Base-by-base conservation (phyloP, 30 jellyfish, hydroid and myxozoan genomes). In the Aurelia aurita complex sp. Pacific region DNA sequence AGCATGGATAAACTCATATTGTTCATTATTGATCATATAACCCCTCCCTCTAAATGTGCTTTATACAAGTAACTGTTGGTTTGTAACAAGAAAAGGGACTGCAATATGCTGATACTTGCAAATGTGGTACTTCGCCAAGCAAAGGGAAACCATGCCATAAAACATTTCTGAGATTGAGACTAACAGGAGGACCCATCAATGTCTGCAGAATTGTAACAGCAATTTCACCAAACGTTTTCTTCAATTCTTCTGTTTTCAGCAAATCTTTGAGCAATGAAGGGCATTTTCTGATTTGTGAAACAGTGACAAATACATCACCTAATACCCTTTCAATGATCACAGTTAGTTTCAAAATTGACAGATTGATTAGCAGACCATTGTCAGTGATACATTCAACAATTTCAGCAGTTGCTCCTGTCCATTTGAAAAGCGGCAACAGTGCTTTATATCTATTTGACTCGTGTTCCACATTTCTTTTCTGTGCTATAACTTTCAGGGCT, bases 61-160 rank as follows among this genome's bases (percentile, higher is more conserved):
- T 46, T 46, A 0, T 46, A 46, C 57, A 46, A 0, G 57, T 4
- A 6, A 43, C 11, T 6, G 5, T 43, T 43, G 54, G 5, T 43
- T 6, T 1, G 54, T 43, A 43, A 43, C 12, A 1, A 6, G 54
- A 46, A 4, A 46, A 46, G 57, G 15, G 15, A 6, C 57, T 46
- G 57, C 15, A 46, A 46, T 4, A 5, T 4, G 11, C 4, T 9
- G 8, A n/a, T 32, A 43, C 91, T 63, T 64, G 80, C 97, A 70
- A 38, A 13, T 63, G 13, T 4, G 64, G 80, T 40, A 88, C 68
- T 63, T 88, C 97, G 18, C 92, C 92, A 40, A 88, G 70, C 92
- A 88, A 42, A n/a, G 92, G 92, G 62, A 88, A 88, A 10, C 97
- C 97, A 88, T 88, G 97, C 97, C 97, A 88, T 2, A 76, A 38